Conservation (phyloP, 2,797 vertebrate genomes). For the Iguana delicatissima region DNA sequence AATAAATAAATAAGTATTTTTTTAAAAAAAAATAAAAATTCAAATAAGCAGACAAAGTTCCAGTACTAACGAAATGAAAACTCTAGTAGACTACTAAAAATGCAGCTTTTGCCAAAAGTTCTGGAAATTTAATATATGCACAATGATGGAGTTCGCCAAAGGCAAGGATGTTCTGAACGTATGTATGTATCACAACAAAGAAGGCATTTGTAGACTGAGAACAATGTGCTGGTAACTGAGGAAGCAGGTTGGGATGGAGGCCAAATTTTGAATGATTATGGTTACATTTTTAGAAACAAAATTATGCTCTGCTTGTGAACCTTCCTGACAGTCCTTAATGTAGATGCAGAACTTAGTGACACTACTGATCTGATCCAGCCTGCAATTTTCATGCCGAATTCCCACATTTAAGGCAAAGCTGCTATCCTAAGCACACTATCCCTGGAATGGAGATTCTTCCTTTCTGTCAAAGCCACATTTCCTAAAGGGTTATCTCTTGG, state of each 20-base stretch:
- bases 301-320: background rate
- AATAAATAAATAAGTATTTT: too few relatives aligned
- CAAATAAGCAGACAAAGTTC: background rate
- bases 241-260: background rate
- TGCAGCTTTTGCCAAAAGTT: background rate
- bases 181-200: background rate
- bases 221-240: background rate
- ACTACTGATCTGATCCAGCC: background rate
- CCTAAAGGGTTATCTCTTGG: background rate
- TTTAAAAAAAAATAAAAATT: background rate
- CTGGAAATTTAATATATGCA: background rate
- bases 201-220: background rate
- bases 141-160: background rate
- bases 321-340: background rate
- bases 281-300: background rate
- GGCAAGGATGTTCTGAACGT: background rate
- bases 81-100: background rate
- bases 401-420: background rate
- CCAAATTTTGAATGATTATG: background rate
- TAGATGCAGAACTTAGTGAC: background rate
- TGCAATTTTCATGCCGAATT: background rate
- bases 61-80: background rate
- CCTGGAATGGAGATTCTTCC: too few relatives aligned
- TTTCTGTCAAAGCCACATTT: background rate
- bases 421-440: background rate